Evolutionary conservation across 2,113 vertebrate genomes (phyloP), one percentile per base, ranked within the genome.

Genomic region (Ochotona princeps): DNA sequence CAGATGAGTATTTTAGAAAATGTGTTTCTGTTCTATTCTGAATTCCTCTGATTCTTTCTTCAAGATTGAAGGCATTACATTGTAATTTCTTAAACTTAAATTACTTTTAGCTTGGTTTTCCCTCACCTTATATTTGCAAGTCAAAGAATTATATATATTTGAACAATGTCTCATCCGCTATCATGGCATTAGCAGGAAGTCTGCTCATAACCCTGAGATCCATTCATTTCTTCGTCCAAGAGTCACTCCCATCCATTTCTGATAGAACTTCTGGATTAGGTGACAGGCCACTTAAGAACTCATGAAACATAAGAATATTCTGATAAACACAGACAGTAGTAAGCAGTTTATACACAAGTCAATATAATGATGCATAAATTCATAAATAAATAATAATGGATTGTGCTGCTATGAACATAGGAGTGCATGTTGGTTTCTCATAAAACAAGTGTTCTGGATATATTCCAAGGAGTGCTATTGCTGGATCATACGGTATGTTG

Each of bases 301-400:
- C 72, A 87, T 67, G 75, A 61, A 94, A 89, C 89, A 44, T 72
- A 81, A 69, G 8, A 65, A 51, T 72, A 86, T 87, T 65, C 8
- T 89, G 89, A 67, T 86, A 80, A 70, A 32, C 61, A 87, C 23
- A 74, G 26, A 70, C n/a, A 51, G 78, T 69, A 91, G 70, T 49
- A 83, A 69, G 28, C 9, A 73, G 2, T 67, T 63, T 83, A 47
- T 2, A 51, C 0, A 78, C 6, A 75, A 65, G 89, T 91, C 73
- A 92, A 17, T 81, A 76, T 75, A 89, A 87, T 82, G 60, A 69
- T 79, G 21, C 49, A 83, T 90, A 80, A 73, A 81, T 72, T 65
- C 18, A 87, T 51, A 44, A 1, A 51, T 47, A 94, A 79, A 47
- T 83, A 76, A 74, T 66, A 92, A 86, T 83, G 21, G 21, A 85